Percentiles rank a stretch among this genome's conserved stretches.
Conservation (phyloP, 1,140 invertebrate genomes). For the Caerostris extrusa region DNA sequence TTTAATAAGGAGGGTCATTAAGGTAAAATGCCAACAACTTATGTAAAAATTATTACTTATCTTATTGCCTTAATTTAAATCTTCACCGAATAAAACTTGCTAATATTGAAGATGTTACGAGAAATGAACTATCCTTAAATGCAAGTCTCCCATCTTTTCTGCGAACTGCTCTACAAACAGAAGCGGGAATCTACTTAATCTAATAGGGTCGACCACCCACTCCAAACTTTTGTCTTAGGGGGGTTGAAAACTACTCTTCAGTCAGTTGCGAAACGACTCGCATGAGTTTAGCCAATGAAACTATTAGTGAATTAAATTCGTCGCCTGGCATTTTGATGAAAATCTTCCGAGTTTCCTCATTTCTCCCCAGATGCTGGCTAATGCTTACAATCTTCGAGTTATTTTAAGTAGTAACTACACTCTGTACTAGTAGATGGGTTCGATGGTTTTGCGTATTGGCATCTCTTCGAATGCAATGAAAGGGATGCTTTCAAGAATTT, state of each 20-base stretch:
- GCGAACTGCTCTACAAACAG: neutral
- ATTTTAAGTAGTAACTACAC: neutral
- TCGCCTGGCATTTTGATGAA: neutral
- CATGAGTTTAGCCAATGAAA: constrained; percentile 11
- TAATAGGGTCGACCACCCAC: neutral
- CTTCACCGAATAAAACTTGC: neutral
- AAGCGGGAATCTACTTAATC: constrained; percentile 23
- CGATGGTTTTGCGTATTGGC: neutral
- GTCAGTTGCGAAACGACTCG: neutral
- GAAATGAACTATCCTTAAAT: neutral
- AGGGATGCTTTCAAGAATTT: too few relatives aligned
- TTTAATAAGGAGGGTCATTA: too few relatives aligned
- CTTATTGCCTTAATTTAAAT: neutral
- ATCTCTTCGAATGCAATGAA: neutral
- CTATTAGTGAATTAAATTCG: constrained; percentile 38
- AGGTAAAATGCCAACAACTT: too few relatives aligned
- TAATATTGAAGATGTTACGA: neutral
- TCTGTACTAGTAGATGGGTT: neutral
- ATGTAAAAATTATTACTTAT: too few relatives aligned
- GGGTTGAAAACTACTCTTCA: constrained; percentile 1
- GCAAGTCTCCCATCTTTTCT: neutral
- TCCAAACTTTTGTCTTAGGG: constrained; percentile 18
- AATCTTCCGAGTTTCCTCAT: neutral
- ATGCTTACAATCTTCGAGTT: neutral
- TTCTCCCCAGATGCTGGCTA: neutral